Evolutionary conservation across 2,797 vertebrate genomes (phyloP).

Genomic region (Mormyrops attenuatus): DNA sequence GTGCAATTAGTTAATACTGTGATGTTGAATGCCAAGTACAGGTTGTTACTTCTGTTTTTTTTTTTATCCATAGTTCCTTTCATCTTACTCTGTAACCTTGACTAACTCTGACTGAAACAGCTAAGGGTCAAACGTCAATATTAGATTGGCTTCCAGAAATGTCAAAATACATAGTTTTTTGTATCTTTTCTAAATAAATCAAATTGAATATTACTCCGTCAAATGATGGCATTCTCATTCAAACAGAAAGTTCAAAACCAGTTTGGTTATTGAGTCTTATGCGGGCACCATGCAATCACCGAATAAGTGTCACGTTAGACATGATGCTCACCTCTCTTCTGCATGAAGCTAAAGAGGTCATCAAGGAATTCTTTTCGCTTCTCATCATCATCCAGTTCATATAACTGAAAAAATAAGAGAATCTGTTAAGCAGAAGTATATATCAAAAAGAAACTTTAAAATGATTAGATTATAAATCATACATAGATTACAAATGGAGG

Average conservation of each 20-base stretch:
- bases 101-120: neutral
- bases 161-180: neutral
- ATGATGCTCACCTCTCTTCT: slow-evolving; percentile 81
- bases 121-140: neutral
- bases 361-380: slow-evolving; percentile 96
- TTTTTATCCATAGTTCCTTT: neutral
- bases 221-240: neutral
- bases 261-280: neutral
- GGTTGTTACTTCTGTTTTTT: neutral
- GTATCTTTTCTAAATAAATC: neutral
- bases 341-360: slow-evolving; percentile 93
- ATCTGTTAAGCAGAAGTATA: neutral
- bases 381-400: slow-evolving; percentile 84
- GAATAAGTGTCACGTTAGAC: neutral
- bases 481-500: neutral
- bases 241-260: neutral
- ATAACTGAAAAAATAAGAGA: slow-evolving; percentile 64
- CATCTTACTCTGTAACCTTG: neutral
- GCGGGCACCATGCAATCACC: neutral
- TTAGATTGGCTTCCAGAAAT: neutral
- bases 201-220: neutral
- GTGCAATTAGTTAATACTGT: neutral
- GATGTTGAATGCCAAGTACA: neutral
- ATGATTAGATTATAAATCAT: neutral
- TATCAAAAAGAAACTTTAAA: neutral